Evolutionary conservation across 2,797 vertebrate genomes (phyloP).

Genomic region (Acropternis orthonyx): DNA sequence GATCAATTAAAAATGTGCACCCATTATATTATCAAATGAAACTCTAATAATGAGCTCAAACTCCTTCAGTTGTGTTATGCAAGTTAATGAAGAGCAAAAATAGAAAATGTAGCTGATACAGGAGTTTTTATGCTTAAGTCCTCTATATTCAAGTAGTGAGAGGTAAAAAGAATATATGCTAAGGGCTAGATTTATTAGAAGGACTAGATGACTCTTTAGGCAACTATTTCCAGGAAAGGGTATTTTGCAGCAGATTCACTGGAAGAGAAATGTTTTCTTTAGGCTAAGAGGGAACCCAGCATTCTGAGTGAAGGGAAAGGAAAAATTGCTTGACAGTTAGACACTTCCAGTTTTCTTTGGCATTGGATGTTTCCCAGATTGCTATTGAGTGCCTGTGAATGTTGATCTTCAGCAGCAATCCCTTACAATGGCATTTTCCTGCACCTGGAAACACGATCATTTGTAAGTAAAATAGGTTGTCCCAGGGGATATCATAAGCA

Average conservation of each 20-base stretch:
- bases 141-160: background rate
- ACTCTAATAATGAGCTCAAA: conserved; percentile 9
- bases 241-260: background rate
- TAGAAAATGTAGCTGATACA: background rate
- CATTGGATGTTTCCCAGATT: background rate
- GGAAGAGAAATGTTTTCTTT: background rate
- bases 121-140: background rate
- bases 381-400: background rate
- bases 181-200: background rate
- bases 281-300: background rate
- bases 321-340: background rate
- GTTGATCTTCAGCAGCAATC: background rate
- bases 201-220: background rate
- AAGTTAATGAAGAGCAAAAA: background rate
- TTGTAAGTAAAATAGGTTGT: background rate
- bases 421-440: background rate
- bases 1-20: conserved; percentile 61
- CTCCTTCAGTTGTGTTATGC: background rate
- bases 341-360: background rate
- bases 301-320: background rate
- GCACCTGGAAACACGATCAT: background rate
- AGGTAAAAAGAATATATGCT: background rate
- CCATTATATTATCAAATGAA: conserved; percentile 36
- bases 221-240: background rate
- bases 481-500: background rate